Evolutionary conservation across 1,140 invertebrate species (phyloP).

Genomic region (Drosophila tani): DNA sequence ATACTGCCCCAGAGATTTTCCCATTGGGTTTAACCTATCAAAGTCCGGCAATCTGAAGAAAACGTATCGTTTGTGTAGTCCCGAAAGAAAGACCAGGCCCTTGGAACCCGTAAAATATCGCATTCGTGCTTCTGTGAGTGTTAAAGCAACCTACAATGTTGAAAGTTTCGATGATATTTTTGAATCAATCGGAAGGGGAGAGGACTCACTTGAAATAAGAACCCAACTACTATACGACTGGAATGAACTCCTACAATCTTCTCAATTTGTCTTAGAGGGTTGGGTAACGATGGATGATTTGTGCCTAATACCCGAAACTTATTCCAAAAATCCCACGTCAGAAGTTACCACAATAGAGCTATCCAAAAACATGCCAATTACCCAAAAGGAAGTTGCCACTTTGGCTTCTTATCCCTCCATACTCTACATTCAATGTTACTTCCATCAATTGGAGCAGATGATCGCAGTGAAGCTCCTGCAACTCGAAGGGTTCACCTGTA

Average conservation of each 20-base stretch:
- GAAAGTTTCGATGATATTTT: neutral
- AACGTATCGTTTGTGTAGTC: neutral
- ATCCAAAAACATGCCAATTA: constrained; percentile 1
- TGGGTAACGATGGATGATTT: neutral
- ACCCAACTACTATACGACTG: neutral
- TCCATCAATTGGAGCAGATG: constrained; percentile 8
- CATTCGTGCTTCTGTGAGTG: neutral
- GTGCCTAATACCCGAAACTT: too few relatives aligned
- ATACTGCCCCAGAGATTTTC: constrained; percentile 3
- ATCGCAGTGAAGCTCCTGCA: constrained; percentile 13
- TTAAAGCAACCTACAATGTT: too few relatives aligned
- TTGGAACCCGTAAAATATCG: neutral
- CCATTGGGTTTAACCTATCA: neutral
- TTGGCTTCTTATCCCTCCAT: neutral
- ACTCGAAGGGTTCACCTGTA: neutral
- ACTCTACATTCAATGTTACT: constrained; percentile 5
- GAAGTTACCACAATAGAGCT: neutral
- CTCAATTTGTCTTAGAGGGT: neutral
- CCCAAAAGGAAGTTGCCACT: neutral
- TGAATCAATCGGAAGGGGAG: too few relatives aligned
- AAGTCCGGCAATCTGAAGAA: neutral
- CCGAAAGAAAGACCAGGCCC: neutral
- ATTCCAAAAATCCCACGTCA: too few relatives aligned
- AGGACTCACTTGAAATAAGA: neutral
- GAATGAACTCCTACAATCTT: neutral